Conservation (phyloP, 2,113 vertebrate genomes). For the Campylomormyrus numenius region DNA sequence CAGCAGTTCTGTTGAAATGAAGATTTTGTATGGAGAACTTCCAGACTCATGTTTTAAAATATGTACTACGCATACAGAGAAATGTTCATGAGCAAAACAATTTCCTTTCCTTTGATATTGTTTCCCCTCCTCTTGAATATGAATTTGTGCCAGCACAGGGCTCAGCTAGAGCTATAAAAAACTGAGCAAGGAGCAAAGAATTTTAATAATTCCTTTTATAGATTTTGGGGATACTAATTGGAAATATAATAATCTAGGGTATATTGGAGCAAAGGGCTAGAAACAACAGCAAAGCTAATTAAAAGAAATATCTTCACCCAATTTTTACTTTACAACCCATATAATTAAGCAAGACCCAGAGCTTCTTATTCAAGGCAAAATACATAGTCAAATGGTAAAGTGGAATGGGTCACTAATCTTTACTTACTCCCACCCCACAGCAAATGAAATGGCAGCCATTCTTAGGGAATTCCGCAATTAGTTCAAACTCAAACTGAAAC, state of each 20-base stretch:
- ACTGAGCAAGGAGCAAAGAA: background rate
- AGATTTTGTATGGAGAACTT: background rate
- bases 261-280: background rate
- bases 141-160: background rate
- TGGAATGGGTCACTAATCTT: background rate
- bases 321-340: background rate
- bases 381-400: background rate
- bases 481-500: background rate
- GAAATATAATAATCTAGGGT: slow-evolving; percentile 13
- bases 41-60: background rate
- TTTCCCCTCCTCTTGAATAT: background rate
- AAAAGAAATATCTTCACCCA: slow-evolving; percentile 7
- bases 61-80: background rate
- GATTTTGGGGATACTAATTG: slow-evolving; percentile 16
- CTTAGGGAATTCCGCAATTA: background rate
- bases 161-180: background rate
- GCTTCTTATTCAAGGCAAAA: background rate
- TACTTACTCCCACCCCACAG: background rate
- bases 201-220: slow-evolving; percentile 4
- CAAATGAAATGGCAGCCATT: background rate
- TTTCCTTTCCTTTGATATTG: slow-evolving; percentile 6
- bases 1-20: background rate
- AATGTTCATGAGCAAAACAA: background rate
- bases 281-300: background rate
- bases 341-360: background rate